These are phyloP conservation scores for Emydura subglobosa DNA, from an alignment of 2,113 vertebrate genomes.

Conservation along the genomic window DNA sequence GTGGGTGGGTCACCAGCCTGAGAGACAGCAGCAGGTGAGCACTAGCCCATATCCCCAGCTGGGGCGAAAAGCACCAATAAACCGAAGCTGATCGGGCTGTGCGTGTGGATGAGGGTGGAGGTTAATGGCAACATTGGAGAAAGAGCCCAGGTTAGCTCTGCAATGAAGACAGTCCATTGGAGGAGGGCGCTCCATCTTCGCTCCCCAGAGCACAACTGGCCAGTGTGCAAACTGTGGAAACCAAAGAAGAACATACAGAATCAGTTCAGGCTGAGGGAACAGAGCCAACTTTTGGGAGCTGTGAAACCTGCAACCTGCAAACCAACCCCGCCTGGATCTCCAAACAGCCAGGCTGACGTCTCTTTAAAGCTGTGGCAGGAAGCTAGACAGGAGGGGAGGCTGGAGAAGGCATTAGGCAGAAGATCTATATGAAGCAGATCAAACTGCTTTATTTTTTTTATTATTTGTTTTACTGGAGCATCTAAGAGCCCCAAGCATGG, in stretches of 20 bases:
- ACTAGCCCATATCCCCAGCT: background rate
- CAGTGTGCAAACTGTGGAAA: background rate
- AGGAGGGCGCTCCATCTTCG: background rate
- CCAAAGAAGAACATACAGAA: background rate
- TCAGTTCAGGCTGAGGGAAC: background rate
- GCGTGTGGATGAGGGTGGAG: background rate
- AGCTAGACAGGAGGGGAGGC: background rate
- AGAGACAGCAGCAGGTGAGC: background rate
- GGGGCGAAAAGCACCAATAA: background rate
- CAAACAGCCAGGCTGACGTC: background rate
- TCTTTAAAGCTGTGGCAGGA: background rate
- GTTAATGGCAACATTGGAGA: background rate
- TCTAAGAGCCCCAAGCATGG: too few species aligned
- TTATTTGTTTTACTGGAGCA: too few species aligned
- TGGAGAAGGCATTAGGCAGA: background rate
- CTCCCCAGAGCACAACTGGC: background rate
- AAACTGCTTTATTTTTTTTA: background rate
- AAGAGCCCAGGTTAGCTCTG: background rate
- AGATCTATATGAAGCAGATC: background rate
- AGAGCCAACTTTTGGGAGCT: background rate
- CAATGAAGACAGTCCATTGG: background rate
- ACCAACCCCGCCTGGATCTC: background rate
- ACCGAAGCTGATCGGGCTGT: background rate
- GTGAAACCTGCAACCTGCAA: background rate
- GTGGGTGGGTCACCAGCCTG: background rate